phyloP scores from a whole-genome alignment of 2,797 vertebrate species.

The Sylvia borin region DNA sequence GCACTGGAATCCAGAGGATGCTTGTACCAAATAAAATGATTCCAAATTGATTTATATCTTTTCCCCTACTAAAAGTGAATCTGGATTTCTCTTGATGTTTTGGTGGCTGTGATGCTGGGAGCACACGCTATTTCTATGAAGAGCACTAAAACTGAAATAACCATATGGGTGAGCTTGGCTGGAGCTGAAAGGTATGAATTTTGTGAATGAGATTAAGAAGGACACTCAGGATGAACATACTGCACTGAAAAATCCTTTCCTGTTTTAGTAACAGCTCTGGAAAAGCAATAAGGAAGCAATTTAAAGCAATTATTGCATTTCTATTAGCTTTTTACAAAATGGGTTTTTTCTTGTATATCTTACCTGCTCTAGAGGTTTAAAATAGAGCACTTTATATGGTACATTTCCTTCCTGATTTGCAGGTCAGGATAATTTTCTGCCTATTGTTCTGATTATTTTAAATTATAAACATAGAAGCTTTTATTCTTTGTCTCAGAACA shows the following conservation, averaged over 20 bases:
- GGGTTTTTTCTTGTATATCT: not conserved
- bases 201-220: slow-evolving; percentile 14
- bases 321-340: not conserved
- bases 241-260: slow-evolving; percentile 7
- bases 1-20: not conserved
- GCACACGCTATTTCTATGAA: not conserved
- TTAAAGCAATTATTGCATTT: not conserved
- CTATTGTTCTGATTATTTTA: not conserved
- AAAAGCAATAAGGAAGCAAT: not conserved
- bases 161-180: not conserved
- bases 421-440: not conserved
- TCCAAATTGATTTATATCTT: not conserved
- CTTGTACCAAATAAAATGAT: not conserved
- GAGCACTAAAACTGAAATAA: not conserved
- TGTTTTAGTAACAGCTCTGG: not conserved
- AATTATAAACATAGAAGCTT: not conserved
- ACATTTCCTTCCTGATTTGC: not conserved
- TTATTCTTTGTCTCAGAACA: not conserved
- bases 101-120: not conserved
- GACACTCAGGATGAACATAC: not conserved
- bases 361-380: not conserved
- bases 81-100: not conserved
- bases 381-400: not conserved
- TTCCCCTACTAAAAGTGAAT: not conserved
- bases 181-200: not conserved